phyloP scores from a whole-genome alignment of 2,113 vertebrate species.

The Otolemur garnettii region DNA sequence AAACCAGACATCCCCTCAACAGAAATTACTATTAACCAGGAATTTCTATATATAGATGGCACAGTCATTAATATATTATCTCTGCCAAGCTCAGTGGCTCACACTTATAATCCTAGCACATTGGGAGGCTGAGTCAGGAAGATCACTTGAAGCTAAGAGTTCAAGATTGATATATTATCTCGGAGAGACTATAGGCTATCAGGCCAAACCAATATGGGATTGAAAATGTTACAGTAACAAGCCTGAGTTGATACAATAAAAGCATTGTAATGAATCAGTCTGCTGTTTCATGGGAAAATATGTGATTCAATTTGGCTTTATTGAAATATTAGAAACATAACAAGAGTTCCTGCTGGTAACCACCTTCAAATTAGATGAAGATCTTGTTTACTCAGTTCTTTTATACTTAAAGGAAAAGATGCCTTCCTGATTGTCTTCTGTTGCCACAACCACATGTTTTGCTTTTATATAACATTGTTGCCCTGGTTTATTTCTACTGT shows the following conservation, averaged over 20 bases:
- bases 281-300: background rate
- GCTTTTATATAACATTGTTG: conserved; percentile 1
- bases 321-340: background rate
- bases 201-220: background rate
- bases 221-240: background rate
- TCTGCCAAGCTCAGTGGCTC: background rate
- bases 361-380: background rate
- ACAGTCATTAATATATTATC: background rate
- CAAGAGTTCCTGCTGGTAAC: background rate
- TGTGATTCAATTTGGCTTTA: background rate
- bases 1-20: background rate
- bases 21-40: background rate
- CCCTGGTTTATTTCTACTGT: background rate
- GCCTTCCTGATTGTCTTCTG: background rate
- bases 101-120: too few relatives aligned
- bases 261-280: background rate
- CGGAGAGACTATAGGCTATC: background rate
- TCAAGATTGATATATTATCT: background rate
- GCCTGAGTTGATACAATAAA: background rate
- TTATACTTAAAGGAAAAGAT: background rate
- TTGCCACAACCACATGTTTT: background rate
- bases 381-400: background rate
- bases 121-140: too few relatives aligned
- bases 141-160: too few relatives aligned
- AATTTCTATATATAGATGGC: background rate